A percentile compares a stretch with the other conserved stretches of the same genome.
These are phyloP conservation scores for Ceyx cyanopectus DNA, from an alignment of 2,113 vertebrate genomes.

Conservation along the genomic window DNA sequence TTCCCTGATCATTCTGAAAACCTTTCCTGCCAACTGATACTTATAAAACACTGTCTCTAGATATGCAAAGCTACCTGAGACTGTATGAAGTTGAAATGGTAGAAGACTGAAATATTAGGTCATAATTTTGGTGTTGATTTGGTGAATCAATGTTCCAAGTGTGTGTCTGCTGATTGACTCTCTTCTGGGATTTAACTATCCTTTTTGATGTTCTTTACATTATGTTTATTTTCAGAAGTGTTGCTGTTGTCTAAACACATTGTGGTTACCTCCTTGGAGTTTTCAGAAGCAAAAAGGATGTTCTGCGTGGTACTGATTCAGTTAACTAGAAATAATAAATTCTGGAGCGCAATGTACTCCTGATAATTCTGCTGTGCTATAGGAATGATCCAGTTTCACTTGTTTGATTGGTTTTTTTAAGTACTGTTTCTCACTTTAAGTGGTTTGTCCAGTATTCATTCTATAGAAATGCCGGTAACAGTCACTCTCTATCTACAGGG, in stretches of 20 bases:
- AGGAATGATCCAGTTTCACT: neutral
- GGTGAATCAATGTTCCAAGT: neutral
- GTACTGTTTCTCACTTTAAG: neutral
- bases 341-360: neutral
- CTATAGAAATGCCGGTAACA: neutral
- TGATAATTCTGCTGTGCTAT: neutral
- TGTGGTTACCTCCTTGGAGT: neutral
- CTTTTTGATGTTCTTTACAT: neutral
- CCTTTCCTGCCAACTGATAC: neutral
- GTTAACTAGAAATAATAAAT: neutral
- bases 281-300: neutral
- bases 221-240: neutral
- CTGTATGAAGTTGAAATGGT: neutral
- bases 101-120: neutral
- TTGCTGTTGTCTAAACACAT: neutral
- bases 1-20: neutral
- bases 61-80: constrained; percentile 14
- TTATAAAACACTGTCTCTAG: neutral
- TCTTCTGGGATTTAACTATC: neutral
- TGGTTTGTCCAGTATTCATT: neutral
- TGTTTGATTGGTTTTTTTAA: neutral
- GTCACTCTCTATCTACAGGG: neutral
- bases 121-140: neutral
- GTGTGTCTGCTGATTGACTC: neutral
- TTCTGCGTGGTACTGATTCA: neutral